Evolutionary conservation across 1,140 invertebrate genomes (phyloP).

Genomic region (Triops cancriformis): DNA sequence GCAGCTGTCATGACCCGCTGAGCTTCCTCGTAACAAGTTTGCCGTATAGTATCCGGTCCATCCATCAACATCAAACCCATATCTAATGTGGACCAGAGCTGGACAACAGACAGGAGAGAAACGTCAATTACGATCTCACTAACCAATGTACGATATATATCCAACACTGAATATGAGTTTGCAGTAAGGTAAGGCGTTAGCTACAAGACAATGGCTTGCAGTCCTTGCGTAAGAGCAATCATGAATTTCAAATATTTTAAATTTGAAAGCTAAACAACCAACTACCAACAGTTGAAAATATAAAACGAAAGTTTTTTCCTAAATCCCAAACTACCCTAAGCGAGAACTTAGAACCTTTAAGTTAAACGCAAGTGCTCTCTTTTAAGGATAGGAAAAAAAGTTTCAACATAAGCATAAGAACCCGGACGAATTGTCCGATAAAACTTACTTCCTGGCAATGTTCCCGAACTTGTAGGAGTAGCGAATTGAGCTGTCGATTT

Average conservation of each 20-base stretch:
- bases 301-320: no score
- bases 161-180: no score
- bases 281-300: no score
- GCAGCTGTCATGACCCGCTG: constrained; percentile 64
- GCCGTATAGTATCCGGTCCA: constrained; percentile 73
- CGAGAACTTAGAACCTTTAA: no score
- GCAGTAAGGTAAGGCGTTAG: no score
- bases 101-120: neutral
- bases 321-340: no score
- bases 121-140: neutral
- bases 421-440: neutral
- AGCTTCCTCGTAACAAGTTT: constrained; percentile 77
- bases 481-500: constrained; percentile 62
- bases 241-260: neutral
- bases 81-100: constrained; percentile 41
- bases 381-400: no score
- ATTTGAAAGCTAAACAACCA: neutral
- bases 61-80: constrained; percentile 78
- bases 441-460: constrained; percentile 62
- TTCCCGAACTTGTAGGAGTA: constrained; percentile 33
- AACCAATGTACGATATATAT: neutral
- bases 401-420: neutral
- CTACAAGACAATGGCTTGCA: no score
- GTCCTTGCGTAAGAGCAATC: no score
- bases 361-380: no score